Base-by-base conservation (phyloP, 2,113 vertebrate species). In the Lonchura striata region DNA sequence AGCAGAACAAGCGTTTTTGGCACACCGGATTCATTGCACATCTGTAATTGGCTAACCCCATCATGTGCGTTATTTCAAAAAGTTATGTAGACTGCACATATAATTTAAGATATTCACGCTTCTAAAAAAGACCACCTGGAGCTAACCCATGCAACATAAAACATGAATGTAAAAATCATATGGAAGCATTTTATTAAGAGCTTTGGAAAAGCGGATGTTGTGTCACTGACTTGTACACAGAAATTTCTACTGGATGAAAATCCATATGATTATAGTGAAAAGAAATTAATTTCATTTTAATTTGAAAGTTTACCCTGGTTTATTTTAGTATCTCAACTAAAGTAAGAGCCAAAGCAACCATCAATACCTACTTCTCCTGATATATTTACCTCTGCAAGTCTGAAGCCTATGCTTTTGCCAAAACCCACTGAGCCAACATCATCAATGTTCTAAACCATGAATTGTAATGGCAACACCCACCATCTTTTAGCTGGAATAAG, bases 1-100 rank as follows among this genome's bases (percentile, higher is more conserved):
- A 72, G 61, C 78, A 92, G 71, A 87, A 82, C 81, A 69, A 85
- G 78, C 1, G 0, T 44, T 92, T 92, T 82, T 87, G 91, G 94
- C 84, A 80, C 39, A 80, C 37, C 0, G 0, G 37, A 76, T 76
- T 77, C 93, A 80, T n/a, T 85, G 80, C 65, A 80, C 79, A 95
- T 92, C 75, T 95, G 86, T 94, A 94, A 95, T 44, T 95, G 90
- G 90, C 89, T 91, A 95, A 88, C 39, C 30, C 61, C 89, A 80
- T 77, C 75, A 65, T 17, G 31, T 59, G 57, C 3, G 0, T 59
- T 90, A 89, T 90, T 96, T 92, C 59, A 88, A 88, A 91, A 96
- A 92, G 70, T 74, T 88, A 56, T 31, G 59, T 70, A 85, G 74
- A 82, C 53, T 37, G 59, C 39, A 85, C 42, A 77, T 76, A 82